A percentile compares a stretch with the other conserved stretches of the same genome.
Evolutionary conservation across 2,797 vertebrate genomes (phyloP).

Genomic region (Kryptolebias ocellatus): DNA sequence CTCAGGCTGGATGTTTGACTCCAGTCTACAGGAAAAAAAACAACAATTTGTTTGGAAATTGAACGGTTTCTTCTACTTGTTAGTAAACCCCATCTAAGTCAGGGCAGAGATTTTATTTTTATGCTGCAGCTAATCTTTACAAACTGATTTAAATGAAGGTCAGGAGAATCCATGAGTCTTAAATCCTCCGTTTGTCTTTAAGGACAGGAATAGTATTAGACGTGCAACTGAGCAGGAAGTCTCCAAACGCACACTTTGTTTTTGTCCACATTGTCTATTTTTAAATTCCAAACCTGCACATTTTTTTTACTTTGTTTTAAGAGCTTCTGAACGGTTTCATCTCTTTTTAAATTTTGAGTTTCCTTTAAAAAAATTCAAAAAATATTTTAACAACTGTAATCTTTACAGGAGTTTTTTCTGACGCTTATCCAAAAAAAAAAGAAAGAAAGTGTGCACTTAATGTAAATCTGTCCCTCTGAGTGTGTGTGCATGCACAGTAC

Average conservation of each 20-base stretch:
- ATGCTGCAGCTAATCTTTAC: not conserved
- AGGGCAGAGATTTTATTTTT: not conserved
- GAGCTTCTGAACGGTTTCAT: slow-evolving; percentile 38
- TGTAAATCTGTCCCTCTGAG: slow-evolving; percentile 66
- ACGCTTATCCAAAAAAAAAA: slow-evolving; percentile 52
- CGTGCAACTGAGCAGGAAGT: too few relatives aligned
- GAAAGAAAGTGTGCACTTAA: slow-evolving; percentile 72
- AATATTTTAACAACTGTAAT: slow-evolving; percentile 52
- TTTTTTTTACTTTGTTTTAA: slow-evolving; percentile 22
- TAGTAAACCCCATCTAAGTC: not conserved
- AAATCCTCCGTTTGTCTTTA: slow-evolving; percentile 29
- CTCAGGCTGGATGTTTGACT: not conserved
- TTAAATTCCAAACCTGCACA: slow-evolving; percentile 21
- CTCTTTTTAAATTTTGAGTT: not conserved
- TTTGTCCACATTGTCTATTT: slow-evolving; percentile 5
- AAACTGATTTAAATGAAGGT: not conserved
- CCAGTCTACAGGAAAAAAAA: too few relatives aligned
- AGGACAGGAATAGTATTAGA: too few relatives aligned
- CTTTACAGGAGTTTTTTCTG: slow-evolving; percentile 50
- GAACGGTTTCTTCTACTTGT: not conserved
- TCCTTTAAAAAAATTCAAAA: too few relatives aligned
- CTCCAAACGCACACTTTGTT: not conserved
- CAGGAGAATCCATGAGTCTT: slow-evolving; percentile 26
- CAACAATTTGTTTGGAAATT: too few relatives aligned
- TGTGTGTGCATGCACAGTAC: slow-evolving; percentile 59